Evolutionary conservation across 2,888 invertebrate species (phyloP).

Genomic region (Caenorhabditis sp.): DNA sequence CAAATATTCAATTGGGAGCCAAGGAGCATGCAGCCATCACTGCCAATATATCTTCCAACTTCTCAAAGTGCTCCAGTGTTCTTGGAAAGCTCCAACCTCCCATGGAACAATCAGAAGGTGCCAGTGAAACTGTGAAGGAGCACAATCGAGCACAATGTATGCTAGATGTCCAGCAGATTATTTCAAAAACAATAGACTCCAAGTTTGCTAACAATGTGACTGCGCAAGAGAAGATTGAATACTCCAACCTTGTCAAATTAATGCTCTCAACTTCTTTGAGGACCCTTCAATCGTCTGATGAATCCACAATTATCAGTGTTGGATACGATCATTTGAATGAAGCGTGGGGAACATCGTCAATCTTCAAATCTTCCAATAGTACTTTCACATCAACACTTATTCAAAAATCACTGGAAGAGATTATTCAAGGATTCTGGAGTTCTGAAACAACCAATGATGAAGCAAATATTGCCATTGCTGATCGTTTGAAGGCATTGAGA

Average conservation of each 20-base stretch:
- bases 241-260: not conserved
- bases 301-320: not conserved
- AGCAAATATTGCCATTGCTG: not conserved
- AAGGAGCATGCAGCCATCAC: slow-evolving; percentile 6
- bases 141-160: not conserved
- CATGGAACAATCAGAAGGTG: slow-evolving; percentile 5
- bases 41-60: slow-evolving; percentile 8
- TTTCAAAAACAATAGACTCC: not conserved
- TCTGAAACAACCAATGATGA: slow-evolving; percentile 8
- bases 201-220: not conserved
- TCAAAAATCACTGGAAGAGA: slow-evolving; percentile 25
- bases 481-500: not conserved
- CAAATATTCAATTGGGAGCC: slow-evolving; percentile 9
- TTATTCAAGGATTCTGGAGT: slow-evolving; percentile 39
- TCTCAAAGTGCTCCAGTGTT: slow-evolving; percentile 14
- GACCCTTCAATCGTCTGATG: not conserved
- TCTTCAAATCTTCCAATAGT: not conserved
- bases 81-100: slow-evolving; percentile 23
- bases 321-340: not conserved
- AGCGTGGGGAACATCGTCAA: not conserved
- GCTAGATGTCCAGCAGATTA: not conserved
- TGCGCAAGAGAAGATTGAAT: not conserved
- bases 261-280: not conserved
- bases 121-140: not conserved
- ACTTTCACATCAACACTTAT: slow-evolving; percentile 1